phyloP scores from a whole-genome alignment of 2,113 vertebrate species.

The Centropus bengalensis region DNA sequence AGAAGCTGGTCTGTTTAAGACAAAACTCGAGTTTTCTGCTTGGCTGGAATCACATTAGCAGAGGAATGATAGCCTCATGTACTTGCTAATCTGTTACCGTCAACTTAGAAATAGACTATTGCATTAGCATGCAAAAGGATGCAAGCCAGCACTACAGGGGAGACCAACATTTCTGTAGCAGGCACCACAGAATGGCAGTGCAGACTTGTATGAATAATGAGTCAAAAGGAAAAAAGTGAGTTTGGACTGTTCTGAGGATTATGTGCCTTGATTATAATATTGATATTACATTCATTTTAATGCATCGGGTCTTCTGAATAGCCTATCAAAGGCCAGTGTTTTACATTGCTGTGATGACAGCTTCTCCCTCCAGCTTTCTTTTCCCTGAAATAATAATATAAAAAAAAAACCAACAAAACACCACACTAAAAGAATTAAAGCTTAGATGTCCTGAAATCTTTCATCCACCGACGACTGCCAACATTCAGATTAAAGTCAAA shows the following conservation, averaged over 20 bases:
- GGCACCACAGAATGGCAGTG: background rate
- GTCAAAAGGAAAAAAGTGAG: slow-evolving; percentile 27
- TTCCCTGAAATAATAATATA: background rate
- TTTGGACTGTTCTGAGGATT: background rate
- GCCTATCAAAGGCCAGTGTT: slow-evolving; percentile 30
- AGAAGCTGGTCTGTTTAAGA: slow-evolving; percentile 54
- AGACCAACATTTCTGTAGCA: background rate
- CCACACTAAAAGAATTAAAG: background rate
- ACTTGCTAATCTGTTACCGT: slow-evolving; percentile 54
- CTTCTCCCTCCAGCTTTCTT: background rate
- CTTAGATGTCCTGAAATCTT: slow-evolving; percentile 54
- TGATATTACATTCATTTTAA: slow-evolving; percentile 37
- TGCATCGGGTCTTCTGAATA: background rate
- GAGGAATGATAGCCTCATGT: slow-evolving; percentile 21
- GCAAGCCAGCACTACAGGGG: background rate
- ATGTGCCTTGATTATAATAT: slow-evolving; percentile 50
- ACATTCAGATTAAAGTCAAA: slow-evolving; percentile 69
- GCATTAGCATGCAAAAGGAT: slow-evolving; percentile 69
- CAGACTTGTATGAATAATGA: slow-evolving; percentile 23
- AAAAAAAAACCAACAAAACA: background rate
- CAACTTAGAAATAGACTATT: slow-evolving; percentile 64
- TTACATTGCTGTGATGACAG: background rate
- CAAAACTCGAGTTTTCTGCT: slow-evolving; percentile 46
- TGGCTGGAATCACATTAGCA: slow-evolving; percentile 57
- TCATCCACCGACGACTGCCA: slow-evolving; percentile 55